phyloP scores from a whole-genome alignment of 2,888 invertebrate genomes.

The Drosophila kuntzei region DNA sequence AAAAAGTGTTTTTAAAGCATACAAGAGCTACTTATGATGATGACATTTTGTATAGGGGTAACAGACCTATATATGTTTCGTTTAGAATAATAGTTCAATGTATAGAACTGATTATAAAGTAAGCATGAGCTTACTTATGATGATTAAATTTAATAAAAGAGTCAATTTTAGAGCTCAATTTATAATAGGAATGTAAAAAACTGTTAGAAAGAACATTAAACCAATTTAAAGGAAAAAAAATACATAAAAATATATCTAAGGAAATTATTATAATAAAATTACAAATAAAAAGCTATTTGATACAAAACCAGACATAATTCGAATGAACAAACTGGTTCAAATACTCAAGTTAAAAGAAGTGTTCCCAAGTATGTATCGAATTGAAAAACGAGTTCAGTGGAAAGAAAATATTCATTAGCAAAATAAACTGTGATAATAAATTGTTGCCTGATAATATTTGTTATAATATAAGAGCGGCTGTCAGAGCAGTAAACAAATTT shows the following conservation, averaged over 20 bases:
- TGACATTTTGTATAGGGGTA: not conserved
- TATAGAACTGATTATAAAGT: not conserved
- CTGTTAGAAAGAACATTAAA: too few species aligned
- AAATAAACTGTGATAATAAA: not conserved
- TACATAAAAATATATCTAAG: too few species aligned
- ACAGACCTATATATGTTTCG: not conserved
- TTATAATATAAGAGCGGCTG: not conserved
- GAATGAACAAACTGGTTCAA: too few species aligned
- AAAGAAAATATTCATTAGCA: not conserved
- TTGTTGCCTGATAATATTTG: not conserved
- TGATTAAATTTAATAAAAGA: not conserved
- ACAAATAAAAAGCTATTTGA: too few species aligned
- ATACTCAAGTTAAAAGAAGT: too few species aligned
- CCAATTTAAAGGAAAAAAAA: too few species aligned
- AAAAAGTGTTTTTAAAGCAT: not conserved
- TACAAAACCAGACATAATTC: too few species aligned
- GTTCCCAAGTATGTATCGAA: too few species aligned
- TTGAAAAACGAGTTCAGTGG: too few species aligned
- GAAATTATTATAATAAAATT: too few species aligned
- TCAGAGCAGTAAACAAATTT: not conserved
- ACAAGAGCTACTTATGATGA: not conserved
- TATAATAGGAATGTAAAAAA: too few species aligned
- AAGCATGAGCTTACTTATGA: not conserved
- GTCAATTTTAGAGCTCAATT: too few species aligned
- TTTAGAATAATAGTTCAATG: not conserved